A percentile compares a stretch with the other conserved stretches of the same genome.
phyloP scores from a whole-genome alignment of 2,888 invertebrate species.

The Ophion ventricosus region DNA sequence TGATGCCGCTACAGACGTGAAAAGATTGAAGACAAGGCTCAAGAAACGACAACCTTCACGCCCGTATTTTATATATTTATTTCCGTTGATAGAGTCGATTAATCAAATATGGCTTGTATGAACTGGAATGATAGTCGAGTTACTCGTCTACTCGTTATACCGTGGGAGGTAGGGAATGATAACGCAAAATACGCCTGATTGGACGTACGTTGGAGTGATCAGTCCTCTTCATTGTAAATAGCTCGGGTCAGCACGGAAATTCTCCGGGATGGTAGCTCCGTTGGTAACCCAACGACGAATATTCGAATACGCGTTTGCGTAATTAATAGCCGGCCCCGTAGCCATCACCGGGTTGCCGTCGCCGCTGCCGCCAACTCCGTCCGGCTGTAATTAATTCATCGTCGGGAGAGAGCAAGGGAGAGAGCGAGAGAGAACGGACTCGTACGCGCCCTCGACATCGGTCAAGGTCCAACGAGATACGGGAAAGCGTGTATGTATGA shows the following conservation, averaged over 20 bases:
- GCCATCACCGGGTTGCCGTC: constrained; percentile 61
- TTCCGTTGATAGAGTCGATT: neutral
- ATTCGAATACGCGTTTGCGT: constrained; percentile 72
- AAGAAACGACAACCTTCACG: neutral
- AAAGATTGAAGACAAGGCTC: neutral
- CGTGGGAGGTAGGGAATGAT: neutral
- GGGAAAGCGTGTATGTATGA: constrained; percentile 56
- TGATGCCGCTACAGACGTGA: neutral
- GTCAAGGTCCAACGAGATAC: constrained; percentile 69
- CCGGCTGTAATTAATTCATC: constrained; percentile 69
- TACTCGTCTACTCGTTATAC: neutral
- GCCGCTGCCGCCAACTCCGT: constrained; percentile 44
- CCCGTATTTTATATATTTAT: neutral
- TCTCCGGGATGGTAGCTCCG: constrained; percentile 13
- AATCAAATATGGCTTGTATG: neutral
- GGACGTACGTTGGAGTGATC: neutral
- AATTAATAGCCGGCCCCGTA: constrained; percentile 70
- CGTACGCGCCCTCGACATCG: constrained; percentile 62
- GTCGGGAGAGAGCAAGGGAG: constrained; percentile 44
- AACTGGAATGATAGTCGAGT: neutral
- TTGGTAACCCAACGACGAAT: constrained; percentile 56
- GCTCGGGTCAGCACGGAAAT: constrained; percentile 31
- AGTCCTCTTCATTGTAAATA: constrained; percentile 26
- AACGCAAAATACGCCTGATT: constrained; percentile 16
- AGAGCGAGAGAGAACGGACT: constrained; percentile 32